Conservation (phyloP, 2,113 vertebrate species). For the Martes martes region DNA sequence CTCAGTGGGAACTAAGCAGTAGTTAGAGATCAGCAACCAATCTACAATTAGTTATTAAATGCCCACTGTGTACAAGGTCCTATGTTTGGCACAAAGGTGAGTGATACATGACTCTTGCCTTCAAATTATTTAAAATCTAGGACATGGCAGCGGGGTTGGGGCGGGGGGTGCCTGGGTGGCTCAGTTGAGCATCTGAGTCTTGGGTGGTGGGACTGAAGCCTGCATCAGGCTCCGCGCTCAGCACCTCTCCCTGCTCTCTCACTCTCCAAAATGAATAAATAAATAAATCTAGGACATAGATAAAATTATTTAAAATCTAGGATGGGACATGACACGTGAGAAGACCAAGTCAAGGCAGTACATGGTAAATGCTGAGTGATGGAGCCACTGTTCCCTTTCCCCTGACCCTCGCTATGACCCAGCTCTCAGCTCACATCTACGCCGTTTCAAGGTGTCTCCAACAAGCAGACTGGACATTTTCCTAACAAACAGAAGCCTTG, state of each 20-base stretch:
- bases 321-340: background rate
- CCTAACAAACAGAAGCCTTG: background rate
- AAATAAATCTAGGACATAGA: background rate
- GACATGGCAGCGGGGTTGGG: background rate
- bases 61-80: background rate
- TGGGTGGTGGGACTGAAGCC: background rate
- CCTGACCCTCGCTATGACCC: background rate
- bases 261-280: background rate
- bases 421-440: background rate
- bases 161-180: background rate
- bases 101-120: background rate
- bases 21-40: background rate
- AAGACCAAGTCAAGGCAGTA: background rate
- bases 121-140: background rate
- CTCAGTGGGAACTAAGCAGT: background rate
- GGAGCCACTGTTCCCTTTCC: background rate
- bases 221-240: background rate
- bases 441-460: slow-evolving; percentile 46
- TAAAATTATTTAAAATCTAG: background rate
- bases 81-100: background rate
- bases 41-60: background rate
- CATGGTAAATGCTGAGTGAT: background rate
- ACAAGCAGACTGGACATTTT: slow-evolving; percentile 9
- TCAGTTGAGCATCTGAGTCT: background rate
- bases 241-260: no score